Evolutionary conservation across 1,140 invertebrate species (phyloP), one percentile per base, ranked within the genome.

Genomic region (Penaeus chinensis): DNA sequence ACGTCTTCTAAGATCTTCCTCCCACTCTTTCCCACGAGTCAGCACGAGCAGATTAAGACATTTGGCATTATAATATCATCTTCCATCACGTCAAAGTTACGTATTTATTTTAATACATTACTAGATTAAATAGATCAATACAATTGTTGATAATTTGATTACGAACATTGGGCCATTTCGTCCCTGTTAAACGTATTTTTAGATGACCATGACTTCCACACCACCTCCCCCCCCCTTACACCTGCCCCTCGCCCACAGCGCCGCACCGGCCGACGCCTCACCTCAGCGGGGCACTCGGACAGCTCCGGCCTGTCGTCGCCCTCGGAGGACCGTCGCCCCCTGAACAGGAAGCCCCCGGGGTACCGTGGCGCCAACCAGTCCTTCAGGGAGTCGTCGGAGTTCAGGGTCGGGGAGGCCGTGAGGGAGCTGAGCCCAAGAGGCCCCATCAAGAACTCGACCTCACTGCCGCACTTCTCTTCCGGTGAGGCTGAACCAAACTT

Each of bases 321-420:
- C 1, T 82, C 80, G 22, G 86, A 87, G 60, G 86, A 87, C 54
- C 54, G 80, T 18, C 80, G 86, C 27, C 76, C 63, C 63, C 65
- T 79, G 24, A 77, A 76, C 18, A 82, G 81, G 69, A 82, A 65
- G 65, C 27, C 47, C 11, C 47, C 81, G 20, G 65, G 81, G 19
- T 82, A 82, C 47, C 81, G 81, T 0, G 65, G 27, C 42, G 47
- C n/a, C 37, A 82, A 69, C 24, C 62, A 37, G 8, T 61, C 81
- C 65, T 82, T 69, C 37, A 47, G 76, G 37, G 54, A 61, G 71
- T 47, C 81, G 0, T 87, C 86, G 19, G 89, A 87, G 20, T 89
- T 89, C 82, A 78, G 85, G 54, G 89, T 89, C 0, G 89, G 89
- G 24, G 89, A 89, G 61, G 85, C 86, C 0, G 89, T 89, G 32